Evolutionary conservation across 1,140 invertebrate genomes (phyloP), one percentile per base, ranked within the genome.

Genomic region (Rhysida immarginata): DNA sequence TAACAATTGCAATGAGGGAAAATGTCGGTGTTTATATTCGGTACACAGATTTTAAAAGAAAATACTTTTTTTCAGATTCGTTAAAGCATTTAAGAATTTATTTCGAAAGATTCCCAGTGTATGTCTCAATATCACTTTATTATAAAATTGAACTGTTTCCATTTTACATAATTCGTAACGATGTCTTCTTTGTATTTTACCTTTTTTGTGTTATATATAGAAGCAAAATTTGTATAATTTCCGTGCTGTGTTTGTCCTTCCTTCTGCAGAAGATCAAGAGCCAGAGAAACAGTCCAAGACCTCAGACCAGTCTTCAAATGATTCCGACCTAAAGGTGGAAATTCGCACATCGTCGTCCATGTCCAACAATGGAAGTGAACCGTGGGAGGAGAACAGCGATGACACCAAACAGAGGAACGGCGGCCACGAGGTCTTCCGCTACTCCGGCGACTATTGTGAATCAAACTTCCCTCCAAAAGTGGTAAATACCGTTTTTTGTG

Each of bases 281-380:
- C 78, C 81, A 20, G 84, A 85, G 63, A 85, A 87, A 69, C 78
- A 84, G 65, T 86, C 81, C 63, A 85, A 86, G 62, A 85, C 89
- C 63, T 87, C 84, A 46, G 87, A 92, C 64, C 77, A 84, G 58
- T 89, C 84, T 64, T 92, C 89, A 49, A 71, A 90, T 66, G 83
- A 92, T 62, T 91, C 87, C 58, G 88, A 92, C 71, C 72, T 92
- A 64, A 94, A 93, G 71, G 75, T 87, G 46, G 88, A 94, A 69
- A 76, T 91, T 54, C 74, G 87, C 59, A 84, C 88, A 42, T 85
- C 86, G 57, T 86, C 83, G 53, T 91, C 81, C 54, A 77, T 83
- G 58, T 82, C 80, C 61, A 82, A 83, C 63, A 77, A 80, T 74
- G 83, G 72, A 46, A 66, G 71, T 44, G 75, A 77, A 56, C 68